These are phyloP conservation scores for Pristionchus exspectatus DNA, from an alignment of 2,888 invertebrate species.

Conservation along the genomic window DNA sequence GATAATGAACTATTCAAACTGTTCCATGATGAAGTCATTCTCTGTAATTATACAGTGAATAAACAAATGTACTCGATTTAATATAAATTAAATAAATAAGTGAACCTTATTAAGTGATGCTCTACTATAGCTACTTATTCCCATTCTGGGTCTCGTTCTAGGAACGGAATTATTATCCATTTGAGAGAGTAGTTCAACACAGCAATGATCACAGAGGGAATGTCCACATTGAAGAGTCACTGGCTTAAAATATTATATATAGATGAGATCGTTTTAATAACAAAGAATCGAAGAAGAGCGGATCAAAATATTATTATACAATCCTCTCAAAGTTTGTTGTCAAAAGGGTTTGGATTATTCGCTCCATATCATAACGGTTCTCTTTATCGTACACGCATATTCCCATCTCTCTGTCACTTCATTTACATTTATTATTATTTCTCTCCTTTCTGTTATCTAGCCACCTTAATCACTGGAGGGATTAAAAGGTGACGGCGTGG, in stretches of 20 bases:
- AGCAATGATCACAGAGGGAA: constrained; percentile 37
- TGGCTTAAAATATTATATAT: constrained; percentile 26
- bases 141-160: constrained; percentile 41
- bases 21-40: neutral
- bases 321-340: too few species aligned
- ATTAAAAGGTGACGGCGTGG: neutral
- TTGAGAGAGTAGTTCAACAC: neutral
- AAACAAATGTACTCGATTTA: neutral
- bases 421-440: neutral
- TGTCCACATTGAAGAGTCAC: constrained; percentile 54
- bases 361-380: too few species aligned
- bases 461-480: neutral
- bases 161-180: neutral
- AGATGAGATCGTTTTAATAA: too few species aligned
- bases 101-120: constrained; percentile 40
- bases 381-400: too few species aligned
- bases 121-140: constrained; percentile 13
- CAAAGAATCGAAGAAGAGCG: too few species aligned
- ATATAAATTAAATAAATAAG: neutral
- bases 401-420: neutral
- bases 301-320: too few species aligned
- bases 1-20: neutral
- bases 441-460: neutral
- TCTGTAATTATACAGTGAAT: neutral
- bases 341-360: too few species aligned